phyloP scores from a whole-genome alignment of 1,140 invertebrate genomes.

The Sitophilus oryzae region DNA sequence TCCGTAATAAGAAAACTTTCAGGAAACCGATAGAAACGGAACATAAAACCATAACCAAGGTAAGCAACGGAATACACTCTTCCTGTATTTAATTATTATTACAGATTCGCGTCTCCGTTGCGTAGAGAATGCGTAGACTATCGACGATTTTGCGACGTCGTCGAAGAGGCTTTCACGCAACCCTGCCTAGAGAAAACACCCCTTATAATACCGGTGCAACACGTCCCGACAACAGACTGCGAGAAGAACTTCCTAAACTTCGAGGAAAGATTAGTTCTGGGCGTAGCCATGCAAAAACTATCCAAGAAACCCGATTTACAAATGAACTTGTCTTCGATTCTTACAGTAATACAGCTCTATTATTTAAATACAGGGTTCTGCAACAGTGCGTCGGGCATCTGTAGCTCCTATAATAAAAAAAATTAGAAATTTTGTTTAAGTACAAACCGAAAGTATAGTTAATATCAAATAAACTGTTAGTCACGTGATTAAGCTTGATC shows the following conservation, averaged over 20 bases:
- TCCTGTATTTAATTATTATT: no score
- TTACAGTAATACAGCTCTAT: conserved; percentile 43
- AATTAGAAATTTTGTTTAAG: no score
- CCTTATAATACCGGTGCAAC: conserved; percentile 55
- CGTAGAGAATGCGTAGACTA: conserved; percentile 56
- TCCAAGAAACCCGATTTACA: conserved; percentile 56
- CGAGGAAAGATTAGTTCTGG: conserved; percentile 55
- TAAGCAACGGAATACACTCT: no score
- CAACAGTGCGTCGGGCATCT: no score
- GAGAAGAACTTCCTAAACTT: conserved; percentile 62
- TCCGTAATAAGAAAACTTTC: no score
- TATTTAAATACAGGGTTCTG: conserved; percentile 1
- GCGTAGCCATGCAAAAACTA: conserved; percentile 56
- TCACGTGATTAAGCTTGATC: no score
- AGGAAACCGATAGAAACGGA: no score
- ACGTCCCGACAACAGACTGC: conserved; percentile 55
- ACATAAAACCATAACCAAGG: no score
- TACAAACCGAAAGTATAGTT: no score
- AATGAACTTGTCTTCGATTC: conserved; percentile 55
- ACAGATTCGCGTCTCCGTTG: conserved; percentile 54
- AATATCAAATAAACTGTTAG: no score
- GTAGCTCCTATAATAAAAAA: no score
- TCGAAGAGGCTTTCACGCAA: conserved; percentile 62
- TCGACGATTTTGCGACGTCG: conserved; percentile 53
- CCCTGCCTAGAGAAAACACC: conserved; percentile 56